Conservation (phyloP, 2,888 invertebrate species). For the Pyrrhia umbra region DNA sequence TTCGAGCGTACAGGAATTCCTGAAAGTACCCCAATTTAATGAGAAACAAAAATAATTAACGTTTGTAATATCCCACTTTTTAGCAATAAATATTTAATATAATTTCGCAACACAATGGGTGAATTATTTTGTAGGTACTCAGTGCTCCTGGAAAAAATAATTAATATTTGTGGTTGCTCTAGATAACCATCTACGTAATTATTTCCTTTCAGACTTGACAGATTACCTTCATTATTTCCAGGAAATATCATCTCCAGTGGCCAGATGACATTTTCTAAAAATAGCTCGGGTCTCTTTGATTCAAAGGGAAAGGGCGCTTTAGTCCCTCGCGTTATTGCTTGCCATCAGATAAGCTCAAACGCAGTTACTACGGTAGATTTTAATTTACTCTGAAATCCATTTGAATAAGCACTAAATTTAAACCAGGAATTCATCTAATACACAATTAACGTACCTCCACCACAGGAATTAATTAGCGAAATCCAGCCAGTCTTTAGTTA, state of each 20-base stretch:
- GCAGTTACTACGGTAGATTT: conserved; percentile 15
- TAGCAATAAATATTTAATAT: too few relatives aligned
- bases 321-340: conserved; percentile 31
- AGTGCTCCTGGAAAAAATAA: conserved; percentile 8
- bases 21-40: conserved; percentile 19
- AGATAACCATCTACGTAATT: conserved; percentile 3
- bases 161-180: conserved; percentile 2
- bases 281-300: conserved; percentile 41
- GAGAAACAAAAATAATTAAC: conserved; percentile 5
- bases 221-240: conserved; percentile 26
- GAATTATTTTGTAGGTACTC: not conserved
- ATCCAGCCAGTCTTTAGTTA: conserved; percentile 45
- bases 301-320: conserved; percentile 25
- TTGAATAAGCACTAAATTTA: conserved; percentile 11
- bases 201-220: conserved; percentile 31
- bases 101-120: too few relatives aligned
- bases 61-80: not conserved
- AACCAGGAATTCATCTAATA: conserved; percentile 10
- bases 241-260: conserved; percentile 33
- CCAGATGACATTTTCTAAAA: conserved; percentile 43
- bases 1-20: conserved; percentile 30
- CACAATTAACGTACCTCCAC: conserved; percentile 51
- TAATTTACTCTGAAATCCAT: conserved; percentile 16
- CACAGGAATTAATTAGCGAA: conserved; percentile 38
- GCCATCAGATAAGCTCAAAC: conserved; percentile 33